Base-by-base conservation (phyloP, 2,888 invertebrate species). In the Anaspis maculata region DNA sequence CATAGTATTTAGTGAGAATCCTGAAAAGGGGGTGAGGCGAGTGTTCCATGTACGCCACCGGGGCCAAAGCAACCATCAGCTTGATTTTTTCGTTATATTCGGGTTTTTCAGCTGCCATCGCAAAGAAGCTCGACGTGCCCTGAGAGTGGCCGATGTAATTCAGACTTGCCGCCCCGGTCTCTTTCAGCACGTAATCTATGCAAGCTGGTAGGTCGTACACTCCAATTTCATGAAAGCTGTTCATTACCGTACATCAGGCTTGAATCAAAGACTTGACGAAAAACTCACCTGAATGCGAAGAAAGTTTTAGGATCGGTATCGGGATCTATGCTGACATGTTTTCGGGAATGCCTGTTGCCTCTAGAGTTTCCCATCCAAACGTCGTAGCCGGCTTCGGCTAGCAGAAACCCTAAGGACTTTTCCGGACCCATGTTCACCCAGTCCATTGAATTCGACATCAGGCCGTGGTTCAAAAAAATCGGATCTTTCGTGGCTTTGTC, bases 331-430 rank as follows among this genome's bases (percentile, higher is more conserved):
- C 10, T 30, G 25, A 61, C 49, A 50, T 79, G 77, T n/a, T 60
- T 57, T 27, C 65, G 61, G 9, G 71, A 70, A 50, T 75, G 77
- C 2, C 65, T 69, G 54, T 79, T 87, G 3, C 89, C 89, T 2
- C 89, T 74, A 11, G 74, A 74, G 56, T 89, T 90, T 0, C 83
- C 82, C 67, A 90, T 64, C 89, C 54, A 53, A 2, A 58, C 56
- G 33, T 59, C 58, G 30, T 55, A 59, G 2, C 57, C 57, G 28
- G 48, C 44, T 31, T 59, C 55, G 9, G 56, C 54, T 9, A 59
- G 39, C 2, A 52, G 25, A 32, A n/a, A n/a, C n/a, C n/a, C n/a
- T 19, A 19, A 9, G 5, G 19, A 4, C n/a, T 24, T 24, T 24
- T 11, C 11, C n/a, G 11, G 10, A 10, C 24, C 24, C 19, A 9